Evolutionary conservation across 2,797 vertebrate species (phyloP).

Genomic region (Ctenosaura bakeri): DNA sequence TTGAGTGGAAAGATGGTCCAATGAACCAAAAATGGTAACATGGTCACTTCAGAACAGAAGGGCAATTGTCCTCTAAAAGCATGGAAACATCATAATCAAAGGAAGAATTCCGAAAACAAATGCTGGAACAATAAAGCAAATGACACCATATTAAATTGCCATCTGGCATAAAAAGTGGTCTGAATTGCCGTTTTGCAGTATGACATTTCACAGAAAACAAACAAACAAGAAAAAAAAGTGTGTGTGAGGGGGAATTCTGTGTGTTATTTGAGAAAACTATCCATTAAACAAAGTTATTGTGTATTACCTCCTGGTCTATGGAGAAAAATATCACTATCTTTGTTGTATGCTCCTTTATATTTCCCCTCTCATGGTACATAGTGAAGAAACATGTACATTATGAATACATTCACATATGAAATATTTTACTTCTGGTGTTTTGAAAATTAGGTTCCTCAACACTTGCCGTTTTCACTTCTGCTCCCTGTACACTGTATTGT

Average conservation of each 20-base stretch:
- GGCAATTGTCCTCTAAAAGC: conserved; percentile 23
- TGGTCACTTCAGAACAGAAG: conserved; percentile 5
- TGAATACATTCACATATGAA: conserved; percentile 34
- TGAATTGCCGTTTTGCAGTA: background rate
- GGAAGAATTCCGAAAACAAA: conserved; percentile 38
- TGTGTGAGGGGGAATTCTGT: background rate
- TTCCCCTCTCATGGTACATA: background rate
- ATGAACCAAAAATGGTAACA: conserved; percentile 30
- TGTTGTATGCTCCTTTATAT: background rate
- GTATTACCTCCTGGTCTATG: background rate
- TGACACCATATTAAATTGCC: conserved; percentile 37
- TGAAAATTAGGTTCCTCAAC: conserved; percentile 33
- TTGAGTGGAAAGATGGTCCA: conserved; percentile 12
- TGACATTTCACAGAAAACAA: conserved; percentile 20
- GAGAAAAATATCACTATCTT: background rate
- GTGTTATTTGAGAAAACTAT: conserved; percentile 10
- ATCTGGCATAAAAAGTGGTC: background rate
- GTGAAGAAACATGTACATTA: conserved; percentile 25
- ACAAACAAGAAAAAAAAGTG: background rate
- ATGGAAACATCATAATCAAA: conserved; percentile 46
- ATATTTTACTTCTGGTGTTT: conserved; percentile 28
- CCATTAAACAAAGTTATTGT: conserved; percentile 18
- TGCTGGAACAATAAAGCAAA: conserved; percentile 41
- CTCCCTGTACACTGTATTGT: conserved; percentile 23
- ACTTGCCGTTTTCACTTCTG: conserved; percentile 45